A percentile compares a stretch with the other conserved stretches of the same genome.
Evolutionary conservation across 2,888 invertebrate genomes (phyloP).

Genomic region (Melinaea menophilus): DNA sequence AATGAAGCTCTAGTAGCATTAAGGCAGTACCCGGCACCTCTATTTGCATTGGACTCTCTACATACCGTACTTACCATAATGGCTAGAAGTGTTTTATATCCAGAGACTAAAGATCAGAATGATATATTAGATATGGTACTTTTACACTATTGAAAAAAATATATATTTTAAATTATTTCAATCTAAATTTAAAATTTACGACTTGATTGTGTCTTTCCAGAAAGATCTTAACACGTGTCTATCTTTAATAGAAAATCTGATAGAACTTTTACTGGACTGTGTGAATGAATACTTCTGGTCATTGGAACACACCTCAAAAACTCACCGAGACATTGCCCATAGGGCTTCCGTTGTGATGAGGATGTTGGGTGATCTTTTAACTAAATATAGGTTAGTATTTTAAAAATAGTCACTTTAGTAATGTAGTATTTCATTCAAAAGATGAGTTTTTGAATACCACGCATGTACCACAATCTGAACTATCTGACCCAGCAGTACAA

Average conservation of each 20-base stretch:
- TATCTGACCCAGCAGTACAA: no score
- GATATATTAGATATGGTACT: conserved; percentile 55
- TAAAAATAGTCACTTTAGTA: no score
- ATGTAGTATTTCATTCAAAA: no score
- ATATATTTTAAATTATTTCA: background rate
- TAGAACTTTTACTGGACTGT: conserved; percentile 73
- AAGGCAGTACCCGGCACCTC: conserved; percentile 62
- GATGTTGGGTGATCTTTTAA: conserved; percentile 77
- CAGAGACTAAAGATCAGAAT: conserved; percentile 40
- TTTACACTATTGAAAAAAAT: background rate
- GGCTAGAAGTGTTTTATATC: conserved; percentile 48
- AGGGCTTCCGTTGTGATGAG: conserved; percentile 76
- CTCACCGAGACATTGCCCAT: conserved; percentile 68
- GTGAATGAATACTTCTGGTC: conserved; percentile 78
- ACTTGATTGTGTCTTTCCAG: conserved; percentile 51
- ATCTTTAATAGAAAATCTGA: conserved; percentile 65
- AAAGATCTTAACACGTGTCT: conserved; percentile 69
- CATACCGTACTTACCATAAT: conserved; percentile 54
- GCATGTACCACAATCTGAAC: no score
- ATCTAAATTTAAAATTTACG: background rate
- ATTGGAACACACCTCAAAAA: conserved; percentile 58
- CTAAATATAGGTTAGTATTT: conserved; percentile 69
- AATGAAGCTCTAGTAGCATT: conserved; percentile 54
- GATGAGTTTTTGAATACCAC: no score
- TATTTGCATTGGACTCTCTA: conserved; percentile 60